Percentiles rank a stretch among this genome's conserved stretches.
phyloP scores from a whole-genome alignment of 2,113 vertebrate genomes.

The Dasyprocta punctata region DNA sequence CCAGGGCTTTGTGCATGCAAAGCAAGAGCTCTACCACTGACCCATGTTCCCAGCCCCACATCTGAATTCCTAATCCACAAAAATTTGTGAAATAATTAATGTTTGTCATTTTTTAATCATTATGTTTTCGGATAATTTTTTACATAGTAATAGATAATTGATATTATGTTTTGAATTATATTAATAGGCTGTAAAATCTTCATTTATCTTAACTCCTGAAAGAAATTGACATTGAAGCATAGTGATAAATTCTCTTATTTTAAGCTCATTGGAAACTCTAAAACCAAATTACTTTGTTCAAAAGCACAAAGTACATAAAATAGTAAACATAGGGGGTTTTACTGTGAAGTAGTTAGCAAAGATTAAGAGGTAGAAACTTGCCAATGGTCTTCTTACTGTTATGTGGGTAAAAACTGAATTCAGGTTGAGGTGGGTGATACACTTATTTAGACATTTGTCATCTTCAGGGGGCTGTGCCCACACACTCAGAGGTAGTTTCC shows the following conservation, averaged over 20 bases:
- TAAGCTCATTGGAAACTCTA: background rate
- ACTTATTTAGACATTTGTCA: background rate
- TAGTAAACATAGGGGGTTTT: background rate
- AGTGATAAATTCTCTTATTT: background rate
- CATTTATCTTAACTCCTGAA: background rate
- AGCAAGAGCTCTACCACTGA: no score
- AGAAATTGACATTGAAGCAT: background rate
- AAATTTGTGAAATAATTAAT: background rate
- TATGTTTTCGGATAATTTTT: background rate
- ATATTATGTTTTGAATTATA: background rate
- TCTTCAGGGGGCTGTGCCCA: background rate
- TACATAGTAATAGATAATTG: background rate
- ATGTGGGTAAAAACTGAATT: background rate
- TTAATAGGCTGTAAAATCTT: background rate
- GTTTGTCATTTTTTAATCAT: background rate
- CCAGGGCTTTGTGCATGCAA: no score
- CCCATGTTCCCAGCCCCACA: no score
- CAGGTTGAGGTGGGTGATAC: background rate
- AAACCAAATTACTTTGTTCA: background rate
- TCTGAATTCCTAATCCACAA: background rate
- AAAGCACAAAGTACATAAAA: background rate
- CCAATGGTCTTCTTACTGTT: background rate
- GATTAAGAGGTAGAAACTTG: background rate
- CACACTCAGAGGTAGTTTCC: background rate
- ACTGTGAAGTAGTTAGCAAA: background rate